Base-by-base conservation (phyloP, 2,888 invertebrate genomes). In the Pseudococcus viburni region DNA sequence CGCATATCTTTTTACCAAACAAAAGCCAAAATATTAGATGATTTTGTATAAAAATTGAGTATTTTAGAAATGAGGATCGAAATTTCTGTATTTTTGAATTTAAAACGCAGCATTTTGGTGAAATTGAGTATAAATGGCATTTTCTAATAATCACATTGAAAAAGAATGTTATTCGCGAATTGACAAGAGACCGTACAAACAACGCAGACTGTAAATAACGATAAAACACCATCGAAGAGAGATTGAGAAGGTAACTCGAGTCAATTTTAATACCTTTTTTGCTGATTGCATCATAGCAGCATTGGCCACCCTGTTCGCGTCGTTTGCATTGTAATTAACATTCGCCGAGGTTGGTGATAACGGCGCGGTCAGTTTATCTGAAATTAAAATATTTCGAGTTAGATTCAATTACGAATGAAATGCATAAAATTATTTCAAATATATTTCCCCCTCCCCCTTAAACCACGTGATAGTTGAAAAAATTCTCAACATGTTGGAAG, bases 261-360 rank as follows among this genome's bases (percentile, higher is more conserved):
- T 8, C 15, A 64, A 6, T 42, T 64, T 15, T 51, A 51, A 22
- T 48, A 87, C 87, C 80, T 87, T 87, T 51, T 87, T 87, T 3
- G 51, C 17, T 15, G 48, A n/a, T 33, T 77, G 87, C 55, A 46
- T 51, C 33, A 80, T 26, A 80, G 80, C 73, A 22, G 77, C 33
- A 59, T 55, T 77, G 42, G 77, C 77, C 73, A 77, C 51, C 19
- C 86, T 39, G 17, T 77, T 87, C 3, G 33, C 73, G 12, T 87
- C 87, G 46, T 87, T 87, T 19, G 51, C 51, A 42, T 87, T 87
- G 9, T 48, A 87, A 87, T 87, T 87, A 77, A 42, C 87, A 87
- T 77, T 17, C 17, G 22, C n/a, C 5, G 48, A 0, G n/a, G 48
- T 87, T n/a, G 87, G 80, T 11, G 80, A 77, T 42, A 77, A n/a